phyloP scores from a whole-genome alignment of 2,888 invertebrate genomes.

The Anoncus sp. region DNA sequence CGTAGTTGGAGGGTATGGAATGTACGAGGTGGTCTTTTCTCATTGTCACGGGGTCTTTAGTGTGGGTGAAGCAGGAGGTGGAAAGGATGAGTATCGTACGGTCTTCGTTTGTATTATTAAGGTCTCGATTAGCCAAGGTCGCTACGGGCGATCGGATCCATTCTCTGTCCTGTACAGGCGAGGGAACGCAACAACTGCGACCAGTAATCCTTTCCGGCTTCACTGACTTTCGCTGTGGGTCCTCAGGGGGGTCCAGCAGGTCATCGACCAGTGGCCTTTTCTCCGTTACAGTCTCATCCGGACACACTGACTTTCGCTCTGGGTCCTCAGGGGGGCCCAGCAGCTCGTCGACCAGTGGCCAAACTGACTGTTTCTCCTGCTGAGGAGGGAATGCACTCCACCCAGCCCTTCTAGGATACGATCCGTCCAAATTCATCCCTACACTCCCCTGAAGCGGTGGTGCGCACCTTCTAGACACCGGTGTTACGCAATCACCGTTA shows the following conservation, averaged over 20 bases:
- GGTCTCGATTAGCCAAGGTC: slow-evolving; percentile 12
- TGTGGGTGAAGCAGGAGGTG: slow-evolving; percentile 28
- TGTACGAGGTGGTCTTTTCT: slow-evolving; percentile 43
- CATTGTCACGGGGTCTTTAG: slow-evolving; percentile 39
- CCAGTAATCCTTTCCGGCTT: neutral
- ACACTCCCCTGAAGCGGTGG: slow-evolving; percentile 33
- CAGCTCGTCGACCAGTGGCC: neutral
- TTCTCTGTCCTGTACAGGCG: neutral
- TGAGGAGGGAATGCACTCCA: too few species aligned
- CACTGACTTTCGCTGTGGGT: neutral
- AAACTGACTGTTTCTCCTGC: neutral
- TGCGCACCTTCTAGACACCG: slow-evolving; percentile 6
- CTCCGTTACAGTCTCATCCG: too few species aligned
- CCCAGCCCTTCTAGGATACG: too few species aligned
- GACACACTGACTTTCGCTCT: neutral
- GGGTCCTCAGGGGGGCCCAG: neutral
- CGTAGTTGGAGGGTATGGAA: slow-evolving; percentile 33
- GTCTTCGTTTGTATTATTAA: neutral
- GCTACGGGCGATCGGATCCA: slow-evolving; percentile 18
- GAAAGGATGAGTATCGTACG: slow-evolving; percentile 7
- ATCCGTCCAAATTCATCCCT: slow-evolving; percentile 20
- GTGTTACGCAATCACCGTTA: slow-evolving; percentile 21
- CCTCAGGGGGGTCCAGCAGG: too few species aligned
- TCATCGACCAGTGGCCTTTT: too few species aligned
- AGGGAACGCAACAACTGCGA: too few species aligned